A percentile compares a stretch with the other conserved stretches of the same genome.
Conservation (phyloP, 2,113 vertebrate genomes). For the Serinus canaria region DNA sequence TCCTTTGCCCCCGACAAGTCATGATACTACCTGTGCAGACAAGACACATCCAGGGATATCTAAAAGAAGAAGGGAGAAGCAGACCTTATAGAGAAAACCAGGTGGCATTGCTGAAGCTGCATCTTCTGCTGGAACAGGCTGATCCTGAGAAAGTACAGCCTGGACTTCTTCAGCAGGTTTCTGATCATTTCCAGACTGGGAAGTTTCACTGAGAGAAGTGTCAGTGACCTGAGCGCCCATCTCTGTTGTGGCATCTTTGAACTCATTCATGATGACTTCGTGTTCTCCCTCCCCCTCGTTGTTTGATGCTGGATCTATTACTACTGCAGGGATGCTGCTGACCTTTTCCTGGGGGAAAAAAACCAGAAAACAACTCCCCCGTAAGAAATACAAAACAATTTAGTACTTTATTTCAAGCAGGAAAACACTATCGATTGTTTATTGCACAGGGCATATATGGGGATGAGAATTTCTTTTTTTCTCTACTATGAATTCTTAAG, state of each 20-base stretch:
- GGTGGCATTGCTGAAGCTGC: conserved; percentile 69
- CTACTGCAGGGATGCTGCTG: conserved; percentile 87
- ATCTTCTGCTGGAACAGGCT: conserved; percentile 12
- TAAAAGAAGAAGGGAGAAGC: not conserved
- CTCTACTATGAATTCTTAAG: not conserved
- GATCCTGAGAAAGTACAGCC: not conserved
- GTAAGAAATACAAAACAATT: not conserved
- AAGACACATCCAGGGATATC: not conserved
- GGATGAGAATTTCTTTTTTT: not conserved
- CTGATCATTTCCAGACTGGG: conserved; percentile 47
- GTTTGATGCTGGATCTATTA: conserved; percentile 95
- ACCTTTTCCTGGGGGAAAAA: conserved; percentile 78
- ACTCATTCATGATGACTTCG: not conserved
- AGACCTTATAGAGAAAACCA: conserved; percentile 89
- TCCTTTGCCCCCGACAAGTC: not conserved
- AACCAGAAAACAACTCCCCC: fast-evolving
- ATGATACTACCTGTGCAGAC: not conserved
- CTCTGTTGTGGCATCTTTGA: not conserved
- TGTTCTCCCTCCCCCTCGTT: conserved; percentile 88
- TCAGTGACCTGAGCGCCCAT: not conserved
- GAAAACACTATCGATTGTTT: not conserved
- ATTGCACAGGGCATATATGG: not conserved
- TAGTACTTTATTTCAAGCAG: not conserved
- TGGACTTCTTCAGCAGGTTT: conserved; percentile 50
- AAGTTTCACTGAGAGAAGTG: conserved; percentile 16